phyloP scores from a whole-genome alignment of 2,888 invertebrate genomes.

The Stenichneumon culpator region DNA sequence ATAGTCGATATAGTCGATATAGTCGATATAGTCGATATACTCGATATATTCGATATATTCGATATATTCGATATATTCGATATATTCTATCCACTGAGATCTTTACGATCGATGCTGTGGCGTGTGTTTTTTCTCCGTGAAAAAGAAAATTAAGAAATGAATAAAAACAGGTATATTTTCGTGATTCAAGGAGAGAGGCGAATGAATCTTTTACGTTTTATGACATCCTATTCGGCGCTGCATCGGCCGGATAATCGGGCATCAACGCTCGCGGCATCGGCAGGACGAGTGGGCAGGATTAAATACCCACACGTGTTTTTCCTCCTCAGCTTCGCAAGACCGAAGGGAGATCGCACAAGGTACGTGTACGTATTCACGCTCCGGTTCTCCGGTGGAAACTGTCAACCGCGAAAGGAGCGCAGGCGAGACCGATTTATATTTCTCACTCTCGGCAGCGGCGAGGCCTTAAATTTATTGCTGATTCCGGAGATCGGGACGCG shows the following conservation, averaged over 20 bases:
- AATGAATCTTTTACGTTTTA: too few species aligned
- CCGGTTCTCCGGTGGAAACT: conserved; percentile 9
- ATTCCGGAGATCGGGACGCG: conserved; percentile 39
- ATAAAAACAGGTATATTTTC: too few species aligned
- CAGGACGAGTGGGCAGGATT: conserved; percentile 12
- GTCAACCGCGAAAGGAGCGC: conserved; percentile 11
- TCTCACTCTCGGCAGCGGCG: conserved; percentile 17
- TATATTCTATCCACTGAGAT: background rate
- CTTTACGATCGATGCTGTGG: too few species aligned
- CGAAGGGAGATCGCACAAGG: conserved; percentile 1
- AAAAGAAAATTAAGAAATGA: too few species aligned
- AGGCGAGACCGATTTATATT: conserved; percentile 41
- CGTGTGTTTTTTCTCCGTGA: too few species aligned
- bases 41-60: background rate
- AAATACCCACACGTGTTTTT: conserved; percentile 14
- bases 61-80: background rate
- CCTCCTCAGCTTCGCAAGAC: background rate
- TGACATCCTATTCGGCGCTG: background rate
- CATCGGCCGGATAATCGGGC: background rate
- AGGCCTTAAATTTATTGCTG: conserved; percentile 36
- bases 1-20: background rate
- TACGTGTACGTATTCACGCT: background rate
- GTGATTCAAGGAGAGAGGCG: too few species aligned
- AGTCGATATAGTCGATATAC: background rate
- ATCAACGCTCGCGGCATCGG: background rate